phyloP scores from a whole-genome alignment of 2,113 vertebrate genomes.

The Zeus faber region DNA sequence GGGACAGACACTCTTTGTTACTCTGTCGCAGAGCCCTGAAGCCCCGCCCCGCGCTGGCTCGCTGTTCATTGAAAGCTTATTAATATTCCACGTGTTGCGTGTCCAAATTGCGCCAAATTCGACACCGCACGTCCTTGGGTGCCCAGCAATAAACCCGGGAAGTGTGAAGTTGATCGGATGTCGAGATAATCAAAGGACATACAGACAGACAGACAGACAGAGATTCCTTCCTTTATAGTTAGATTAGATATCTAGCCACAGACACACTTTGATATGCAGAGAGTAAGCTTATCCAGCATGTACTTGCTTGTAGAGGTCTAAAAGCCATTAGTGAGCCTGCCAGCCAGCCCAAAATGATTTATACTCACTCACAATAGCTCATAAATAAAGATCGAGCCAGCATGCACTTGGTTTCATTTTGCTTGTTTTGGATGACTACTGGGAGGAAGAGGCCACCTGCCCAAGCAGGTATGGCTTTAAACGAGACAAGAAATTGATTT shows the following conservation, averaged over 20 bases:
- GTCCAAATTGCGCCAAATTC: no score
- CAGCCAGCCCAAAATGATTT: conserved; percentile 9
- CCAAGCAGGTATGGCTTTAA: conserved; percentile 9
- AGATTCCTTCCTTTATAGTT: no score
- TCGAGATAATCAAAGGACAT: no score
- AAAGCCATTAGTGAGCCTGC: conserved; percentile 38
- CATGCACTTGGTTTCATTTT: conserved; percentile 21
- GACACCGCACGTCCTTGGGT: no score
- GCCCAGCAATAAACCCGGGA: no score
- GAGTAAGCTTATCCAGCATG: conserved; percentile 34
- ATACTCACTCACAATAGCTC: conserved; percentile 6
- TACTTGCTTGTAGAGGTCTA: conserved; percentile 34
- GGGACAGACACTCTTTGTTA: no score
- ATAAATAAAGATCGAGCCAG: conserved; percentile 11
- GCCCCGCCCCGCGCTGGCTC: no score
- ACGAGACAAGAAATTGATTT: conserved; percentile 12
- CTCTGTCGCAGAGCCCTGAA: no score
- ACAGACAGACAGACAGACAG: no score
- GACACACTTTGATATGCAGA: conserved; percentile 6
- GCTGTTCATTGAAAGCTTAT: no score
- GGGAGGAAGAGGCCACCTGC: conserved; percentile 10
- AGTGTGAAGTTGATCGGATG: no score
- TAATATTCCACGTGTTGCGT: no score
- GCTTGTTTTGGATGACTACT: conserved; percentile 26
- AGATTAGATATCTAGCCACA: not conserved